phyloP scores from a whole-genome alignment of 2,113 vertebrate species.

The Panurus biarmicus region DNA sequence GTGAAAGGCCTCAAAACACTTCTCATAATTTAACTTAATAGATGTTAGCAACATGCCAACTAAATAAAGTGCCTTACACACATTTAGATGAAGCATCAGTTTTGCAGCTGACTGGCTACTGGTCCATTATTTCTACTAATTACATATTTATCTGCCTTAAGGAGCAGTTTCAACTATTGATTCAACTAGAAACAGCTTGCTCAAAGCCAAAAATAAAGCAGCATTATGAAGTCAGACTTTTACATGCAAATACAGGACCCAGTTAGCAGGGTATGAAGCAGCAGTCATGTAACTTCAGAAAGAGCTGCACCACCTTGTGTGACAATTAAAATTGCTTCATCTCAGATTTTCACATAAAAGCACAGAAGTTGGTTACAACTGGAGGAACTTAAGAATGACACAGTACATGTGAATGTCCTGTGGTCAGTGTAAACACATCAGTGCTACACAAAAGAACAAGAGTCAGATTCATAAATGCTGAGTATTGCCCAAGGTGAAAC shows the following conservation, averaged over 20 bases:
- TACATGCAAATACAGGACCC: constrained; percentile 39
- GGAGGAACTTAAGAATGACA: neutral
- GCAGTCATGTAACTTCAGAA: neutral
- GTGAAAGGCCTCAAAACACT: constrained; percentile 58
- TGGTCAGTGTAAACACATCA: neutral
- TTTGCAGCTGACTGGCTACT: constrained; percentile 61
- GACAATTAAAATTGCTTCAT: neutral
- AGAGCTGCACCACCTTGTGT: neutral
- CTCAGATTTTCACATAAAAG: neutral
- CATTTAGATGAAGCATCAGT: constrained; percentile 51
- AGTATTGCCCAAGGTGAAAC: neutral
- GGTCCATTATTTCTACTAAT: constrained; percentile 65
- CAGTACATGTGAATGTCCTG: neutral
- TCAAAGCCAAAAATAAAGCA: constrained; percentile 53
- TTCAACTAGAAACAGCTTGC: constrained; percentile 56
- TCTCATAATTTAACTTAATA: constrained; percentile 67
- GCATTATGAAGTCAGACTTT: constrained; percentile 43
- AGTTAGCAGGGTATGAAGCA: neutral
- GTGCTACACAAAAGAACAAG: neutral
- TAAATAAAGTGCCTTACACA: constrained; percentile 58
- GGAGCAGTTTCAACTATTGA: constrained; percentile 44
- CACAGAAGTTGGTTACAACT: neutral
- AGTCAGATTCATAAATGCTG: neutral
- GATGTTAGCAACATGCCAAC: constrained; percentile 59
- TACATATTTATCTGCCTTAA: constrained; percentile 65